Evolutionary conservation across 2,888 invertebrate genomes (phyloP).

Genomic region (Trilocha varians): DNA sequence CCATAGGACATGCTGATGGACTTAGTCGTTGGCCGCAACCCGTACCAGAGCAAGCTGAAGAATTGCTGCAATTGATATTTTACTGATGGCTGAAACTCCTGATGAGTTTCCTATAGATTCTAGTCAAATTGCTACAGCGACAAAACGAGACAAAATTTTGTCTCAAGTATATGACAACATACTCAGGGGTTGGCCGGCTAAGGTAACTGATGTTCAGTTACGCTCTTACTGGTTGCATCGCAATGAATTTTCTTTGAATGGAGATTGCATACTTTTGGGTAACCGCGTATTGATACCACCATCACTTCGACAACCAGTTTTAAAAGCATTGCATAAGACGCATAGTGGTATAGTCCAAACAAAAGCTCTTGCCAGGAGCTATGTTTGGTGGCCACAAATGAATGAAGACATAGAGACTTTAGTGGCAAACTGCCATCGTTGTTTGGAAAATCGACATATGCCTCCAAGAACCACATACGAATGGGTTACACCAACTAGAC

Average conservation of each 20-base stretch:
- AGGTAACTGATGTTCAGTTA: constrained; percentile 8
- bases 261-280: constrained; percentile 1
- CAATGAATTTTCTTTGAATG: constrained; percentile 5
- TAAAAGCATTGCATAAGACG: constrained; percentile 12
- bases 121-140: not conserved
- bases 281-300: not conserved
- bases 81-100: constrained; percentile 1
- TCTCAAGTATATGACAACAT: constrained; percentile 6
- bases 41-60: not conserved
- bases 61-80: not conserved
- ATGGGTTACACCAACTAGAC: constrained; percentile 9
- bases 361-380: constrained; percentile 14
- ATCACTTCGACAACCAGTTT: constrained; percentile 1
- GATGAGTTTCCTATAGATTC: not conserved
- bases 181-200: constrained; percentile 13
- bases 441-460: constrained; percentile 4
- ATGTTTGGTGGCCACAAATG: constrained; percentile 12
- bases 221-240: constrained; percentile 12
- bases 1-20: constrained; percentile 16
- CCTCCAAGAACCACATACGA: constrained; percentile 3
- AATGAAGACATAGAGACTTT: constrained; percentile 12
- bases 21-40: constrained; percentile 16
- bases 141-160: not conserved
- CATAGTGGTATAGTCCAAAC: constrained; percentile 12
- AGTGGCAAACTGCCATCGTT: not conserved